A percentile compares a stretch with the other conserved stretches of the same genome.
Conservation (phyloP, 1,140 invertebrate genomes). For the Calliopsis andreniformis region DNA sequence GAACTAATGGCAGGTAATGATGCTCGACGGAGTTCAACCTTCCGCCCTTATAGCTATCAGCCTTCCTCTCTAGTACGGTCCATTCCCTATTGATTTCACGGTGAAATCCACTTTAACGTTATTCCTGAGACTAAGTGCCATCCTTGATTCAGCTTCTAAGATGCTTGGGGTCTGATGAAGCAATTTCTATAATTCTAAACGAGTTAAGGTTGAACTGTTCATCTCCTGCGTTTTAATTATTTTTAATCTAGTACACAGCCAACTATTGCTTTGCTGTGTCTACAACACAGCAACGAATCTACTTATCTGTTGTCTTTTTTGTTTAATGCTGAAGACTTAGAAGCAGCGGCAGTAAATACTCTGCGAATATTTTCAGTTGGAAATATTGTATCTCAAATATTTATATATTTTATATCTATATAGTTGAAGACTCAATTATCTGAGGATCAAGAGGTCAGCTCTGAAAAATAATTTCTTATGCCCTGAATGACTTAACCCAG, state of each 20-base stretch:
- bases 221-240: not conserved
- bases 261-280: not conserved
- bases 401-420: too few relatives aligned
- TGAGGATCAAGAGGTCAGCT: too few relatives aligned
- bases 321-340: too few relatives aligned
- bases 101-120: constrained; percentile 59
- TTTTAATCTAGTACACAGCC: constrained; percentile 1
- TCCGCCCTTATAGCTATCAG: constrained; percentile 42
- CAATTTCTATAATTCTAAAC: constrained; percentile 45
- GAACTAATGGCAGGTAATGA: constrained; percentile 59
- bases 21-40: constrained; percentile 53
- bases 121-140: constrained; percentile 52
- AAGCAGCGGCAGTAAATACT: too few relatives aligned
- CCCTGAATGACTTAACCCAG: too few relatives aligned
- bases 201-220: not conserved
- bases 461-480: too few relatives aligned
- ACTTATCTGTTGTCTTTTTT: too few relatives aligned
- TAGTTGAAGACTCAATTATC: too few relatives aligned
- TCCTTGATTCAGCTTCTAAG: constrained; percentile 31
- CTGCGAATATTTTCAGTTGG: too few relatives aligned
- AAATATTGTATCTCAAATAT: too few relatives aligned
- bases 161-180: constrained; percentile 44
- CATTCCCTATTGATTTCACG: constrained; percentile 52
- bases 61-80: constrained; percentile 24
- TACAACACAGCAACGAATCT: too few relatives aligned